Conservation (phyloP, 2,113 vertebrate species). For the Esox niger region DNA sequence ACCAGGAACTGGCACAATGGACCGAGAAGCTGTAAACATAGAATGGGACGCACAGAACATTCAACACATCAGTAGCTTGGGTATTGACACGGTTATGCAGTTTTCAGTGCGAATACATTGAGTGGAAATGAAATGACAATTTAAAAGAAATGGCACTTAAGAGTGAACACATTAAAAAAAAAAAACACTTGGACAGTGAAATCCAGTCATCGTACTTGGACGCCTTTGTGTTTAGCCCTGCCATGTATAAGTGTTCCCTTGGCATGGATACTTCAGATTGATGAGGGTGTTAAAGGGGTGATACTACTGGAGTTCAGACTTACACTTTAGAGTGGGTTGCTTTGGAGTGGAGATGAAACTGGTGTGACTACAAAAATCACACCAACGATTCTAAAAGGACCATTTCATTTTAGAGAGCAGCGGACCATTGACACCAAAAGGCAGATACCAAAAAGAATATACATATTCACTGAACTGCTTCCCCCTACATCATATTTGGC, state of each 20-base stretch:
- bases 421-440: neutral
- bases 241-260: neutral
- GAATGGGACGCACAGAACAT: conserved; percentile 30
- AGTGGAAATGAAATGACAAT: neutral
- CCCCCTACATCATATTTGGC: neutral
- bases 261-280: neutral
- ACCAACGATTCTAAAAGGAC: neutral
- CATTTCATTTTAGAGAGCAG: neutral
- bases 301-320: neutral
- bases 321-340: neutral
- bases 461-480: conserved; percentile 8
- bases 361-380: neutral
- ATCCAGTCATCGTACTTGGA: neutral
- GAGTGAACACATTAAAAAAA: neutral
- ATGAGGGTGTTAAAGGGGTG: neutral
- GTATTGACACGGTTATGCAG: neutral
- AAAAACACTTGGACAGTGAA: neutral
- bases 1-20: conserved; percentile 48
- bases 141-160: neutral
- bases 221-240: neutral
- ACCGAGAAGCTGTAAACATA: conserved; percentile 34
- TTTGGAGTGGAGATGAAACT: neutral
- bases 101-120: neutral
- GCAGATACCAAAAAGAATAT: conserved; percentile 9
- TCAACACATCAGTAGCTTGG: conserved; percentile 18